A percentile compares a stretch with the other conserved stretches of the same genome.
phyloP scores from a whole-genome alignment of 2,797 vertebrate genomes.

The Oreochromis mossambicus region DNA sequence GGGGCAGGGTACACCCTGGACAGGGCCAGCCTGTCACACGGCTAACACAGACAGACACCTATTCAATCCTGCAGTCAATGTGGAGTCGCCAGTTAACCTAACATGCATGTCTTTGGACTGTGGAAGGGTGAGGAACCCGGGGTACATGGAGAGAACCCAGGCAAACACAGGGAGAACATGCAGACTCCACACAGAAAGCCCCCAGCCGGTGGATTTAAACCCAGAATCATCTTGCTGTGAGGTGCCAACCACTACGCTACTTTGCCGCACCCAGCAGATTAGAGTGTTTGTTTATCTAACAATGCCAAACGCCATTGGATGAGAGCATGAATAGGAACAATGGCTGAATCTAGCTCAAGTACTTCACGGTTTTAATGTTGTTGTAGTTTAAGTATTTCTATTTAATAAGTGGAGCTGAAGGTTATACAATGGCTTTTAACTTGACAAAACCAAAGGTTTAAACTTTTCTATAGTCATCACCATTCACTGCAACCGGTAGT shows the following conservation, averaged over 20 bases:
- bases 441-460: neutral
- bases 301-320: neutral
- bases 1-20: neutral
- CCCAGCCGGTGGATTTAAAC: neutral
- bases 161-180: neutral
- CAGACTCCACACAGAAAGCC: neutral
- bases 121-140: neutral
- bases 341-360: neutral
- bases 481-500: neutral
- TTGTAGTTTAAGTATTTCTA: neutral
- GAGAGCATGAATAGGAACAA: neutral
- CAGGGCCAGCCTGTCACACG: neutral
- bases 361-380: neutral
- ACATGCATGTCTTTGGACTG: neutral
- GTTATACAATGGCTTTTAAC: neutral
- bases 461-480: neutral
- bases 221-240: neutral
- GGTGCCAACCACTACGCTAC: neutral
- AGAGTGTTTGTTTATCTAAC: neutral
- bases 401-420: neutral
- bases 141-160: neutral
- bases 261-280: neutral
- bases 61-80: neutral
- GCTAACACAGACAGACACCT: neutral
- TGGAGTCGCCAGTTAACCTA: neutral